These are phyloP conservation scores for Flexamia atlantica DNA, from an alignment of 2,888 invertebrate species.

Conservation along the genomic window DNA sequence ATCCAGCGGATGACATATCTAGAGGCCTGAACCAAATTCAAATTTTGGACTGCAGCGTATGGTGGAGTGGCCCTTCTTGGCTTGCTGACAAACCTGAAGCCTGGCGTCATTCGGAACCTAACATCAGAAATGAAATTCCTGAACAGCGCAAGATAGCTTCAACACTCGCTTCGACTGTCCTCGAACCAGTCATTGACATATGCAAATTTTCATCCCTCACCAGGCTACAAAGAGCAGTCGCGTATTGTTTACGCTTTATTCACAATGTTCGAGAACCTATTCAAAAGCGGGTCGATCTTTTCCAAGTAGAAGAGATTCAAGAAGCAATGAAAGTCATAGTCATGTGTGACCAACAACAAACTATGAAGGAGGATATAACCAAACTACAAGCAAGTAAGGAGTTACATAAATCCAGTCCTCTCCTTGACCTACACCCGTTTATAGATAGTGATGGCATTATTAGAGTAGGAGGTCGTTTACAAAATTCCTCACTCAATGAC, in stretches of 20 bases:
- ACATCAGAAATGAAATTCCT: neutral
- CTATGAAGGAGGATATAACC: no score
- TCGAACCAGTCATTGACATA: neutral
- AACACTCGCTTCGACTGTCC: neutral
- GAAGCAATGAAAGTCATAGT: no score
- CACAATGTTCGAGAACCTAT: neutral
- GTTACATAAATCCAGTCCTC: no score
- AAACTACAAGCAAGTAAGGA: no score
- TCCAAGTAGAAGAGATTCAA: no score
- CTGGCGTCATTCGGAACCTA: neutral
- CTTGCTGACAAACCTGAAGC: neutral
- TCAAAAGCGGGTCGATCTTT: no score
- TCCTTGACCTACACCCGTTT: slow-evolving; percentile 14
- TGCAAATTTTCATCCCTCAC: slow-evolving; percentile 4
- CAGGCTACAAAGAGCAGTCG: neutral
- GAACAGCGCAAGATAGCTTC: neutral
- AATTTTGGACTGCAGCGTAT: neutral
- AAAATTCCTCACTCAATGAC: neutral
- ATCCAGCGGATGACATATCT: neutral
- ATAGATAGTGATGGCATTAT: slow-evolving; percentile 14
- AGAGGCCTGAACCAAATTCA: neutral
- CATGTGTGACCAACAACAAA: neutral
- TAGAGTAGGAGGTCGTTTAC: slow-evolving; percentile 59
- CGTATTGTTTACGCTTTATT: slow-evolving; percentile 8
- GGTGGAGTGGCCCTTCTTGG: slow-evolving; percentile 11